These are phyloP conservation scores for Drosophila pandora DNA, from an alignment of 1,140 invertebrate genomes.

Conservation along the genomic window DNA sequence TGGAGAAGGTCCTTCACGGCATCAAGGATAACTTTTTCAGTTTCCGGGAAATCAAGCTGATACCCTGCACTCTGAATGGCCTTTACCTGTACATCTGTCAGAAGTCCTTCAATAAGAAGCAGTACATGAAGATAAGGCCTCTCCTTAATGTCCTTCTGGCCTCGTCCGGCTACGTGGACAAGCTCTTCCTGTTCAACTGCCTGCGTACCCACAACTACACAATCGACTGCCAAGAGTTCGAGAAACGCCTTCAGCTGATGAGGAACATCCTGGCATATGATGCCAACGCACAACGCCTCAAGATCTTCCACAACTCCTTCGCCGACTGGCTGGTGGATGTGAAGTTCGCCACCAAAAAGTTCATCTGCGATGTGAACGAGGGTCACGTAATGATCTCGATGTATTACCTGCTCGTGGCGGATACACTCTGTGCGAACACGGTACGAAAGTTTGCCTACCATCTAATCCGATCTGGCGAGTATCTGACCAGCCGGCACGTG, in stretches of 20 bases:
- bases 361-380: conserved; percentile 93
- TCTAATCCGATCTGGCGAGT: conserved; percentile 77
- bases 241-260: conserved; percentile 91
- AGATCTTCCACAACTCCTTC: conserved; percentile 95
- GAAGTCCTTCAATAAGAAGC: conserved; percentile 93
- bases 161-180: conserved; percentile 92
- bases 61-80: conserved; percentile 97
- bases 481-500: conserved; percentile 71
- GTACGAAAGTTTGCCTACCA: conserved; percentile 79
- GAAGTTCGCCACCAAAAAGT: conserved; percentile 98
- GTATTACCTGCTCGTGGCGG: conserved; percentile 88
- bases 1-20: conserved; percentile 96
- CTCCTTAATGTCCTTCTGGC: conserved; percentile 95
- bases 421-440: conserved; percentile 79
- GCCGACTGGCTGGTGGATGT: conserved; percentile 97
- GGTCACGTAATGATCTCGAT: conserved; percentile 96
- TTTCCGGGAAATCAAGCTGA: conserved; percentile 92
- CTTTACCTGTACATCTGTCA: conserved; percentile 98
- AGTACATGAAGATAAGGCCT: conserved; percentile 92
- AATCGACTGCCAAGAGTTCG: conserved; percentile 93
- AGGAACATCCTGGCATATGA: conserved; percentile 86
- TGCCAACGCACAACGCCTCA: conserved; percentile 86
- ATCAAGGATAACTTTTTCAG: conserved; percentile 97
- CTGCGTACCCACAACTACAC: conserved; percentile 92
- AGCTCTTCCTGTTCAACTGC: conserved; percentile 91